Conservation (phyloP, 2,797 vertebrate species). For the Otus scops region DNA sequence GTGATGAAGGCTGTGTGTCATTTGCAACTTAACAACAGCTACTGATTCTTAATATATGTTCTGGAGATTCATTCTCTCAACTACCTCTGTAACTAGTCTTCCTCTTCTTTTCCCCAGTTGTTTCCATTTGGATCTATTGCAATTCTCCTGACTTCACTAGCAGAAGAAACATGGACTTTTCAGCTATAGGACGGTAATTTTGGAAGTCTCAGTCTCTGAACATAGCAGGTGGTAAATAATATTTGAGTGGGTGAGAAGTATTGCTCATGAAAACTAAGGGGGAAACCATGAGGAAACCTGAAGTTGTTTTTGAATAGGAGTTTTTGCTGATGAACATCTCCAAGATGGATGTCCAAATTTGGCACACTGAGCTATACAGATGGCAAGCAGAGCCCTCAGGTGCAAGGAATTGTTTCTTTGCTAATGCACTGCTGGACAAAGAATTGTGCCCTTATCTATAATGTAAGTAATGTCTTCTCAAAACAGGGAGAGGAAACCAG, state of each 20-base stretch:
- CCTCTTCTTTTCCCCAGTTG: not conserved
- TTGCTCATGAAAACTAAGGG: not conserved
- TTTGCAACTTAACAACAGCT: not conserved
- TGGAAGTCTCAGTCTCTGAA: not conserved
- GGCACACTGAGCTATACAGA: not conserved
- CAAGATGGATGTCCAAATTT: not conserved
- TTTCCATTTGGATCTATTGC: not conserved
- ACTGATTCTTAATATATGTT: not conserved
- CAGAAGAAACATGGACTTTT: not conserved
- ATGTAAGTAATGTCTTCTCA: not conserved
- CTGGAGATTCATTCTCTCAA: not conserved
- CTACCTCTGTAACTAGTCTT: not conserved
- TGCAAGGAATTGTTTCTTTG: not conserved
- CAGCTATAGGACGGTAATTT: not conserved
- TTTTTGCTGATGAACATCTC: not conserved
- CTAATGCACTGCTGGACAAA: not conserved
- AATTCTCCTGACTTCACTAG: not conserved
- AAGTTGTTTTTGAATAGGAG: not conserved
- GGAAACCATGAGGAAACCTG: not conserved
- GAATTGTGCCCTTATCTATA: not conserved
- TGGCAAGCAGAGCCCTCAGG: not conserved
- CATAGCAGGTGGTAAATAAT: not conserved
- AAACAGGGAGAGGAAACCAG: not conserved
- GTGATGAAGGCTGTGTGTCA: not conserved
- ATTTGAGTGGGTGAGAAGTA: not conserved